Evolutionary conservation across 2,888 invertebrate species (phyloP), one percentile per base, ranked within the genome.

Genomic region (Ennomos quercinarius): DNA sequence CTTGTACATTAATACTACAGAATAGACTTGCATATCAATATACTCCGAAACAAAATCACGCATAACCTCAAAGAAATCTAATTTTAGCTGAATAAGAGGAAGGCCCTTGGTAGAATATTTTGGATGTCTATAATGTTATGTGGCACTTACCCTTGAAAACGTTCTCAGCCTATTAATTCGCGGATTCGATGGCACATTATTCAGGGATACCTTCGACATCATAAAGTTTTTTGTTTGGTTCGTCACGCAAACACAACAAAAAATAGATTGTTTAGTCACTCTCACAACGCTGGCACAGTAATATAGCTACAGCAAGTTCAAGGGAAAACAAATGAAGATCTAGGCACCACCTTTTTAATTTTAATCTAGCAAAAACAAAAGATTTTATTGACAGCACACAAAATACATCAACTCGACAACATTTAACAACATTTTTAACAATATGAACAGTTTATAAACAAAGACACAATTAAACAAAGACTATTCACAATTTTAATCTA

Each of bases 141-240:
- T 53, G 53, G 47, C 51, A 65, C 92, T 90, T 78, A 91, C 92
- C 86, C 91, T 88, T 64, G 91, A 92, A 84, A 81, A 87, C 50
- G 91, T 92, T 78, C 91, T 81, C 63, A 91, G 79, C 53, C 92
- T 87, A 74, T 76, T 89, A 62, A 92, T 89, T 66, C 91, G 82
- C 68, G 91, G 91, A 71, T 92, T 92, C 64, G 92, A 91, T 66
- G 91, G 89, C 66, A 91, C 84, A 80, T 91, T 93, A 71, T 84
- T 91, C 61, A 93, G 81, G 69, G 92, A 92, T 72, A 86, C 87
- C 75, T 91, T 91, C 68, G 92, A 93, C 92, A 93, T 93, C 69
- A 43, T 63, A 43, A 54, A 61, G 70, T 59, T 66, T 72, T 61
- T 64, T 61, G 64, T 68, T 57, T 41, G 37, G 40, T 57, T 74